These are phyloP conservation scores for Clunio marinus DNA, from an alignment of 2,888 invertebrate species.

Conservation along the genomic window DNA sequence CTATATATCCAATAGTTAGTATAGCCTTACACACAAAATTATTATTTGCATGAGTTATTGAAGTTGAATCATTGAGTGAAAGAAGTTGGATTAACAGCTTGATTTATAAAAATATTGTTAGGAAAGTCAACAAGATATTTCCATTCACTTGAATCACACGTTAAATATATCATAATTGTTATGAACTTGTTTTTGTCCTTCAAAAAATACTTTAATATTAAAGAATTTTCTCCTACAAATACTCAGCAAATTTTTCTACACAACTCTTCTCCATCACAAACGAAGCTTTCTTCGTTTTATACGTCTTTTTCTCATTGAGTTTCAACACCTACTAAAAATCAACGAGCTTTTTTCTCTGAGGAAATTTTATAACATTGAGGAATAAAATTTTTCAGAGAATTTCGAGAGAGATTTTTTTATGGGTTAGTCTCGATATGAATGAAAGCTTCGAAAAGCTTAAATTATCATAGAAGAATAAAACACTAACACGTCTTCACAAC, in stretches of 20 bases:
- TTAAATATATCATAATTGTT: too few species aligned
- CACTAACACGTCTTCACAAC: neutral
- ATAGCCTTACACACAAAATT: too few species aligned
- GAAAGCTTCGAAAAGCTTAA: constrained; percentile 22
- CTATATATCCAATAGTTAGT: too few species aligned
- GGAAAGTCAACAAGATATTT: too few species aligned
- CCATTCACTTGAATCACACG: too few species aligned
- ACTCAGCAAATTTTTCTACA: constrained; percentile 2
- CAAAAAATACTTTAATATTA: neutral
- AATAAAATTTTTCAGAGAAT: neutral
- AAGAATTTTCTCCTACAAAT: neutral
- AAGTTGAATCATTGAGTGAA: neutral
- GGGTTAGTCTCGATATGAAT: constrained; percentile 24
- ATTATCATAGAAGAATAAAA: neutral
- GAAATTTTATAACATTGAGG: too few species aligned
- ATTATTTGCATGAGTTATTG: constrained; percentile 24
- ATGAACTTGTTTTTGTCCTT: too few species aligned
- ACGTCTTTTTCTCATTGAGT: constrained; percentile 31
- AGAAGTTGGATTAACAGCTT: too few species aligned
- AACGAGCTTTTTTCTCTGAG: neutral
- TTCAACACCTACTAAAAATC: constrained; percentile 27
- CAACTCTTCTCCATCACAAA: constrained; percentile 2
- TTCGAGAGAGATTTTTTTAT: neutral
- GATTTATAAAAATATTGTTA: too few species aligned
- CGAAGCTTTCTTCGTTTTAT: constrained; percentile 3